Percentiles rank a stretch among this genome's conserved stretches.
Conservation (phyloP, 92 coral and sea anemone species). For the Epizoanthus fatuus region DNA sequence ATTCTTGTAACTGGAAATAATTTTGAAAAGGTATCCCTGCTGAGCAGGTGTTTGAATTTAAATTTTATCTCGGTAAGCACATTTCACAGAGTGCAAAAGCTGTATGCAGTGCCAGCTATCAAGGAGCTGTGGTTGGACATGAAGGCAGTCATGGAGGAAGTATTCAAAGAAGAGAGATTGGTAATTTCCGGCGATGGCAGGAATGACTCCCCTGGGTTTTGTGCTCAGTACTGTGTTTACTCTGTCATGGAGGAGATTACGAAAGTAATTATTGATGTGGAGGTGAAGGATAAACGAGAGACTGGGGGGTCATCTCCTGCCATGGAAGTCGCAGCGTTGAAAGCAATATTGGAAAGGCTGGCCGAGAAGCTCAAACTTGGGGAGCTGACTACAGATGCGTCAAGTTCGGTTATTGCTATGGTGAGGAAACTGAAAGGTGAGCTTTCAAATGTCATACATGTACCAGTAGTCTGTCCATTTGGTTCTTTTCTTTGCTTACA, state of each 20-base stretch:
- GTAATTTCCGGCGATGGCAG: constrained; percentile 46
- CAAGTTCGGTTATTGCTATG: constrained; percentile 1
- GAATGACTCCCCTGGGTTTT: constrained; percentile 40
- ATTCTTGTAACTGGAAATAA: constrained; percentile 39
- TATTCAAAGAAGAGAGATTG: constrained; percentile 9
- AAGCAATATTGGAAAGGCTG: not conserved
- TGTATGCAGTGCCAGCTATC: constrained; percentile 1
- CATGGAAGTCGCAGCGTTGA: constrained; percentile 19
- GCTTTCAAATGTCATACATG: not conserved
- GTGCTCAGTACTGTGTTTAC: constrained; percentile 51
- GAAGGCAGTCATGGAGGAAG: constrained; percentile 14
- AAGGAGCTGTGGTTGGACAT: not conserved
- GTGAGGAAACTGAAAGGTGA: constrained; percentile 4
- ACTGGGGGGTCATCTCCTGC: constrained; percentile 35
- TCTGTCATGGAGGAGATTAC: constrained; percentile 39
- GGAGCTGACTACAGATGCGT: constrained; percentile 7
- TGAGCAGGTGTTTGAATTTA: constrained; percentile 9
- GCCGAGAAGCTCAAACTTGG: not conserved
- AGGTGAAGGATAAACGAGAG: constrained; percentile 46
- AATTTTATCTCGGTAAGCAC: not conserved
- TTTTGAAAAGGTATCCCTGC: constrained; percentile 17
- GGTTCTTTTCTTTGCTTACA: too few relatives aligned
- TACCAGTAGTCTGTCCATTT: too few relatives aligned
- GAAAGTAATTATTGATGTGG: constrained; percentile 22
- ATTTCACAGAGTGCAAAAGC: not conserved